Percentiles rank a stretch among this genome's conserved stretches.
phyloP scores from a whole-genome alignment of 2,888 invertebrate genomes.

The Eristalis arbustorum region DNA sequence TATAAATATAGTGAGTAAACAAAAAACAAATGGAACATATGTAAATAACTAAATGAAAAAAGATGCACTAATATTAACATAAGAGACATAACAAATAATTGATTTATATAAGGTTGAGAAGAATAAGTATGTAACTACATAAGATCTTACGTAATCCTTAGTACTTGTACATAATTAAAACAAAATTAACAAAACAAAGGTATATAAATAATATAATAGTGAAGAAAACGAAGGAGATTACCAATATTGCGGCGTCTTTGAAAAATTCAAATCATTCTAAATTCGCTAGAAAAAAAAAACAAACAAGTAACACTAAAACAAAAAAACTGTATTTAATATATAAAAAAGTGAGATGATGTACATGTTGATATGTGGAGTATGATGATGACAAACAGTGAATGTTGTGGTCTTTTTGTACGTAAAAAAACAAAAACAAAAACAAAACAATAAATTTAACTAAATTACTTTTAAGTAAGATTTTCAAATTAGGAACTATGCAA shows the following conservation, averaged over 20 bases:
- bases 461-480: constrained; percentile 60
- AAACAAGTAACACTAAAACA: constrained; percentile 15
- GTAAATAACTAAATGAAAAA: constrained; percentile 57
- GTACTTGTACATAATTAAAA: constrained; percentile 63
- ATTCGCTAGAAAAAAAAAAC: constrained; percentile 23
- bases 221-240: constrained; percentile 45
- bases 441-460: constrained; percentile 46
- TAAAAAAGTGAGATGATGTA: constrained; percentile 62
- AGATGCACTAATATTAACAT: constrained; percentile 41
- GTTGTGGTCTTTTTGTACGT: constrained; percentile 71
- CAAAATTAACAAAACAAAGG: constrained; percentile 18
- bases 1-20: constrained; percentile 48
- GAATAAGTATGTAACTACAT: constrained; percentile 53
- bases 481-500: constrained; percentile 62
- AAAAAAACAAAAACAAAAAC: constrained; percentile 27
- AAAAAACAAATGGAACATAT: constrained; percentile 42
- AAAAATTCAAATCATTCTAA: constrained; percentile 47
- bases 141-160: constrained; percentile 59
- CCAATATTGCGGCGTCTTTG: constrained; percentile 46
- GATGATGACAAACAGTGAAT: constrained; percentile 68
- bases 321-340: constrained; percentile 68
- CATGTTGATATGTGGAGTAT: constrained; percentile 69
- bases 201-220: constrained; percentile 59
- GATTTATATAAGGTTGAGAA: constrained; percentile 66
- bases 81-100: constrained; percentile 45